Evolutionary conservation across 2,888 invertebrate genomes (phyloP).

Genomic region (Noctua janthe): DNA sequence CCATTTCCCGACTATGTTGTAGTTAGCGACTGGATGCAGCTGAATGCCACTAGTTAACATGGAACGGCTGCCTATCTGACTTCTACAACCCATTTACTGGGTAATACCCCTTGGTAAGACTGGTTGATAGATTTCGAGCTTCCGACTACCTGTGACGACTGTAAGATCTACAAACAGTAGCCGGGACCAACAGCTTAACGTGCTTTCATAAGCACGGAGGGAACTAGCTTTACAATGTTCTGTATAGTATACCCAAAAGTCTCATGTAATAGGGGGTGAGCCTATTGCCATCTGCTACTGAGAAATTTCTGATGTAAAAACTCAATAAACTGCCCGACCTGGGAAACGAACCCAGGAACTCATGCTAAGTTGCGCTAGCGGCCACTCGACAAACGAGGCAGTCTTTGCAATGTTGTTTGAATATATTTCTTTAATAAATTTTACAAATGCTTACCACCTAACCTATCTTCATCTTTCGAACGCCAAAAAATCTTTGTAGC

Average conservation of each 20-base stretch:
- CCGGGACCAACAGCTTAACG: neutral
- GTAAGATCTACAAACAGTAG: neutral
- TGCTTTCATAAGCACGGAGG: too few relatives aligned
- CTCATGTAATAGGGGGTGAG: too few relatives aligned
- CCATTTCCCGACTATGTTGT: too few relatives aligned
- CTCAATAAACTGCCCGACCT: neutral
- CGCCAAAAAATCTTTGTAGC: neutral
- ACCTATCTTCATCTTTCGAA: neutral
- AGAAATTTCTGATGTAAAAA: neutral
- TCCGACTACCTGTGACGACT: neutral
- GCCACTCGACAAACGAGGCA: neutral
- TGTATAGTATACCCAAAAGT: too few relatives aligned
- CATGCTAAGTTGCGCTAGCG: neutral
- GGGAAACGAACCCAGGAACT: neutral
- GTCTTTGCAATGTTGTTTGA: neutral
- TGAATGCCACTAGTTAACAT: too few relatives aligned
- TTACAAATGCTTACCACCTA: neutral
- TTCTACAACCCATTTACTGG: neutral
- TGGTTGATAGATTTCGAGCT: neutral
- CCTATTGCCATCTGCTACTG: too few relatives aligned
- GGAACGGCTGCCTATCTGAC: neutral
- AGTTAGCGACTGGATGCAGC: too few relatives aligned
- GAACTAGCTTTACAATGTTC: neutral
- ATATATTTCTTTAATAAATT: neutral
- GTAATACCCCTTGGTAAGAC: neutral